phyloP scores from a whole-genome alignment of 2,113 vertebrate genomes.

The Piprites chloris region DNA sequence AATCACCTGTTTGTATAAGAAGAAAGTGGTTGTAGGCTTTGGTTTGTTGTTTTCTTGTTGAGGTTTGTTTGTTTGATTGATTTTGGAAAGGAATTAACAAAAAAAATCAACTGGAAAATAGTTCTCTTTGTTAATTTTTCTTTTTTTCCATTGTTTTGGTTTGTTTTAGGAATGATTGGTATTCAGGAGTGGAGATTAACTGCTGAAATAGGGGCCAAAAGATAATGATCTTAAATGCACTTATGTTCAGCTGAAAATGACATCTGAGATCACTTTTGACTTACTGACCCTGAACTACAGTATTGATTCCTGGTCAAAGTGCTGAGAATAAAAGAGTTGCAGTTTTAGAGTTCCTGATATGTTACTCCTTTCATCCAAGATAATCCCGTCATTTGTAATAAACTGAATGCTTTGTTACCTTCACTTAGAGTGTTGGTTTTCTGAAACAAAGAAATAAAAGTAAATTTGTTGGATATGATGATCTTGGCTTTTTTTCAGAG shows the following conservation, averaged over 20 bases:
- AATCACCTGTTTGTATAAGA: not conserved
- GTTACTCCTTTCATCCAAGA: not conserved
- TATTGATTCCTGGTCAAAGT: constrained; percentile 18
- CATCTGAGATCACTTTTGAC: constrained; percentile 37
- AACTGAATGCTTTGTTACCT: not conserved
- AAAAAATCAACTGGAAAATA: not conserved
- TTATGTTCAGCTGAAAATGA: constrained; percentile 30
- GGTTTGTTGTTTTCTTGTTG: accelerated
- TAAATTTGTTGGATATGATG: not conserved
- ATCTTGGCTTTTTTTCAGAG: not conserved
- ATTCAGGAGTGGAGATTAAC: not conserved
- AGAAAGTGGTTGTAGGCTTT: not conserved
- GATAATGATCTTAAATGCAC: not conserved
- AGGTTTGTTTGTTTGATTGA: not conserved
- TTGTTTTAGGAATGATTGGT: not conserved
- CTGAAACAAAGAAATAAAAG: not conserved
- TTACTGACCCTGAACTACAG: not conserved
- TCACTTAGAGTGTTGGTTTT: not conserved
- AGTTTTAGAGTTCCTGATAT: not conserved
- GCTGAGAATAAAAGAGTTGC: not conserved
- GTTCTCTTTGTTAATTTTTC: accelerated
- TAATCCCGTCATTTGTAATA: not conserved
- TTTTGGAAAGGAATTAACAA: not conserved
- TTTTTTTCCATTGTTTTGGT: too few relatives aligned
- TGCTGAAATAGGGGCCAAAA: not conserved